A percentile compares a stretch with the other conserved stretches of the same genome.
These are phyloP conservation scores for Campoletis raptor DNA, from an alignment of 2,888 invertebrate genomes.

Conservation along the genomic window DNA sequence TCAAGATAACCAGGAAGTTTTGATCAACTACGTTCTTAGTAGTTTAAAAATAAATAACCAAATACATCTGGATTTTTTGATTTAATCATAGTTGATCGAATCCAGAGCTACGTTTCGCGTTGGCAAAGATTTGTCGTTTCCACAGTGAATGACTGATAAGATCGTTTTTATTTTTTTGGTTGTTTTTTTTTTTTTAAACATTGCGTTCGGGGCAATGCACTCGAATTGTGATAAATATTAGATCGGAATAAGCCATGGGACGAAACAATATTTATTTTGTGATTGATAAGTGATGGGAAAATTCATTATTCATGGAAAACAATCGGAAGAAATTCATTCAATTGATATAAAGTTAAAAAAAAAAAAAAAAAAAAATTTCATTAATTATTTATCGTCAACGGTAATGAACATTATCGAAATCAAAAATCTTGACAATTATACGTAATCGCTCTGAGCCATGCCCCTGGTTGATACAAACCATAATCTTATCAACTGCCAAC, in stretches of 20 bases:
- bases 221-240: neutral
- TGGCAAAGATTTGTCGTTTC: neutral
- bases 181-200: neutral
- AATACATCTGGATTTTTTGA: neutral
- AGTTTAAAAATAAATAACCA: neutral
- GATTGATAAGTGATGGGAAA: neutral
- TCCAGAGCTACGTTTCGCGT: neutral
- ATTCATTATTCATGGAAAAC: neutral
- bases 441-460: conserved; percentile 4
- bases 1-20: neutral
- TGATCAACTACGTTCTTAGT: neutral
- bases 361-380: neutral
- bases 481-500: conserved; percentile 34
- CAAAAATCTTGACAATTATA: neutral
- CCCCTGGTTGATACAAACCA: conserved; percentile 17
- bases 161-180: too few relatives aligned
- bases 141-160: conserved; percentile 17
- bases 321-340: neutral
- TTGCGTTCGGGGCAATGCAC: conserved; percentile 5
- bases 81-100: neutral
- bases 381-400: neutral
- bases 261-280: neutral
- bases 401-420: neutral
- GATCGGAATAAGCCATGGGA: neutral
- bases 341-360: neutral